Evolutionary conservation across 1,140 invertebrate species (phyloP), one percentile per base, ranked within the genome.

Genomic region (fruit fly (Drosophila melanogaster)): DNA sequence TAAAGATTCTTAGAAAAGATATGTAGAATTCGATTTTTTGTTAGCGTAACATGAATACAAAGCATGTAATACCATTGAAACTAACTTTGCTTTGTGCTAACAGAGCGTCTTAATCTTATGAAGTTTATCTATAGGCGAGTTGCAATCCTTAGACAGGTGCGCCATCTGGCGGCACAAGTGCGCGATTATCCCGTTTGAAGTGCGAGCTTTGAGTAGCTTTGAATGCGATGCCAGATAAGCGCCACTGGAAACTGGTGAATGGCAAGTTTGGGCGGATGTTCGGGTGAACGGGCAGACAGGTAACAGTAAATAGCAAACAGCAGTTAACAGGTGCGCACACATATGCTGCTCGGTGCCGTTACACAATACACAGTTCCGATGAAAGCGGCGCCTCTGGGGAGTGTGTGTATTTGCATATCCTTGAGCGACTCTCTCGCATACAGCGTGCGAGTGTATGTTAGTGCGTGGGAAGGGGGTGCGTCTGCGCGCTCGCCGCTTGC

Each of bases 261-360:
- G 47, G 24, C 1, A 4, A 15, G 26, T 26, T n/a, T 17, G 24
- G 24, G 24, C 7, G 22, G 11, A 8, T 1, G 7, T 30, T 7
- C 26, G 26, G 26, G 7, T 30, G 30, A 10, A 8, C 5, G 33
- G n/a, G 37, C 14, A 12, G 17, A 33, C 22, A 24, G 40, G 40
- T 50, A 50, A 50, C 47, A 17, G 47, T 26, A 50, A 70, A 38
- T n/a, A 44, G 59, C 58, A 26, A 30, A 60, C 80, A 80, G 76
- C 78, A 79, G 78, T 69, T 86, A 77, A 77, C 72, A 77, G 72
- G 81, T 81, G 79, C 64, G 65, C 73, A 61, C 61, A 69, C 62
- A 80, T 61, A 79, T 83, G 79, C 76, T 79, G 56, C 41, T 54
- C 41, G 40, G 58, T 46, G n/a, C 61, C 81, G 54, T 81, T 81